Base-by-base conservation (phyloP, 2,113 vertebrate genomes). In the Labeo rohita region DNA sequence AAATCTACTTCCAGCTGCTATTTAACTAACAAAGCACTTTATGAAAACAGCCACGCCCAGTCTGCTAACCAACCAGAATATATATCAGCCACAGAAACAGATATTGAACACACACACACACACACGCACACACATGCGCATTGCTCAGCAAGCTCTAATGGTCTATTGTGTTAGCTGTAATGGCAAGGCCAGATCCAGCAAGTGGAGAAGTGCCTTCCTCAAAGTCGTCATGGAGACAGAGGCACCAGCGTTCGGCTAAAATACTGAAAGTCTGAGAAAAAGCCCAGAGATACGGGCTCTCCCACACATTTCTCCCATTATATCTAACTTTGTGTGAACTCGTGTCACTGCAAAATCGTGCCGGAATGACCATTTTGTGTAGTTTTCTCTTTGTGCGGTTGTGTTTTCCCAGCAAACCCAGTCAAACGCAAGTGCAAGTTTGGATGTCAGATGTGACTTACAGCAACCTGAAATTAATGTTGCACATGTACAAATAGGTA, bases 131-230 rank as follows among this genome's bases (percentile, higher is more conserved):
- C 54, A 87, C 66, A 75, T 47, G 16, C 39, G 39, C 56, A 34
- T 66, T n/a, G 54, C 52, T n/a, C 3, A 50, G 81, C 90, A 66
- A 54, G 63, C 84, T 83, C 86, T 91, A 92, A 94, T 89, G 88
- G 89, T 86, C 88, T 83, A 87, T 85, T 89, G 87, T 89, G 76
- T 90, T 86, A 87, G 89, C 84, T 90, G 86, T 77, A 86, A 87
- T 89, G 88, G 81, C 84, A 86, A 88, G 90, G 86, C 88, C 85
- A 91, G 89, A 91, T 85, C 86, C 78, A 88, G 91, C 88, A 86
- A 89, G 85, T 43, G 85, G 85, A 75, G 59, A 81, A 84, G 72
- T 81, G 36, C 43, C 70, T 88, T 65, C 15, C 80, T 70, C 63
- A 72, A 88, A 83, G 83, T 87, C 79, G 76, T 84, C 88, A 87